phyloP scores from a whole-genome alignment of 2,888 invertebrate species.

The Coelopa pilipes region DNA sequence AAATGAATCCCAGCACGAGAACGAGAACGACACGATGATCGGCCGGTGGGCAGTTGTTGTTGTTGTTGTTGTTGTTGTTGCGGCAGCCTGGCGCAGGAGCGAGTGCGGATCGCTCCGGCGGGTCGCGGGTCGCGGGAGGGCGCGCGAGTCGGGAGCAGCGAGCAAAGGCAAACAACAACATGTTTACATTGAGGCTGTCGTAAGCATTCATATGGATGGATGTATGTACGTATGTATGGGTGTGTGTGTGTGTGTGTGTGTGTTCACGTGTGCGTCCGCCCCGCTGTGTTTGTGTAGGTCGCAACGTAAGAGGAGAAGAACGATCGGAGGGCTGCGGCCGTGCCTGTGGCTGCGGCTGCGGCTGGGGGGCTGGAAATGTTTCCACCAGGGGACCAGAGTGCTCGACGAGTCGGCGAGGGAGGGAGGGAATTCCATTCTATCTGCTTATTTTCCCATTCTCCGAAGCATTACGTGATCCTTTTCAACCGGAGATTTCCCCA shows the following conservation, averaged over 20 bases:
- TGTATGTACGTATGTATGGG: neutral
- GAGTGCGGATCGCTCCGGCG: too few relatives aligned
- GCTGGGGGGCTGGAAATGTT: too few relatives aligned
- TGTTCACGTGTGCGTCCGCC: too few relatives aligned
- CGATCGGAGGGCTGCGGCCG: neutral
- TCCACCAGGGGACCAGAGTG: neutral
- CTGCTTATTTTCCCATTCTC: neutral
- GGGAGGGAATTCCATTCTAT: neutral
- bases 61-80: too few relatives aligned
- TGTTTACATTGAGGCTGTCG: slow-evolving; percentile 17
- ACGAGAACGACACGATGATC: neutral
- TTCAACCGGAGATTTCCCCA: neutral
- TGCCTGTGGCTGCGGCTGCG: too few relatives aligned
- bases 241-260: neutral
- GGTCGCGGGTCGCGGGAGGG: too few relatives aligned
- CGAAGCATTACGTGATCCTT: slow-evolving; percentile 8
- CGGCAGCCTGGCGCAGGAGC: too few relatives aligned
- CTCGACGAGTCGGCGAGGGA: neutral
- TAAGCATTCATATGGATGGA: slow-evolving; percentile 3
- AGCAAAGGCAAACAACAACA: slow-evolving; percentile 7
- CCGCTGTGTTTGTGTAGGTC: too few relatives aligned
- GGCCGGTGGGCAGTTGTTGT: too few relatives aligned
- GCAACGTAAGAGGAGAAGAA: neutral
- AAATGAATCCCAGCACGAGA: slow-evolving; percentile 25
- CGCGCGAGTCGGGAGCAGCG: neutral